These are phyloP conservation scores for Polydrusus cervinus DNA, from an alignment of 2,888 invertebrate species.

Conservation along the genomic window DNA sequence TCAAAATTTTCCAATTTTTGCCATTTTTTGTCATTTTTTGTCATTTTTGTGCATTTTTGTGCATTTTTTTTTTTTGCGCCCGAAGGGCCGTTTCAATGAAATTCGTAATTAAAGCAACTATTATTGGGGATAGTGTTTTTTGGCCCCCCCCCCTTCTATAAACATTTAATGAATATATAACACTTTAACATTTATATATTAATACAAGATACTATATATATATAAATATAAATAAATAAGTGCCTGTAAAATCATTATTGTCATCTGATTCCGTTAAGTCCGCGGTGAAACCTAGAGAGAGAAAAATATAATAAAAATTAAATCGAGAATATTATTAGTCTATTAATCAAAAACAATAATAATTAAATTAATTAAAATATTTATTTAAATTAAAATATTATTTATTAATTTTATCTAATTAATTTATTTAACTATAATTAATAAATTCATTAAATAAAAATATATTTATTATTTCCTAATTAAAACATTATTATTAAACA, in stretches of 20 bases:
- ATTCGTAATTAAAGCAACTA: too few species aligned
- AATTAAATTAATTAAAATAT: too few species aligned
- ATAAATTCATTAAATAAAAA: not conserved
- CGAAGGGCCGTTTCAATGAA: too few species aligned
- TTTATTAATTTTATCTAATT: not conserved
- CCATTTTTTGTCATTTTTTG: conserved; percentile 1
- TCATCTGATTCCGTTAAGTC: too few species aligned
- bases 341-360: too few species aligned
- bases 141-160: too few species aligned
- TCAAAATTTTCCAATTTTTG: conserved; percentile 56
- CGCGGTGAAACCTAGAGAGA: too few species aligned
- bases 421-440: not conserved
- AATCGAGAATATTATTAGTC: too few species aligned
- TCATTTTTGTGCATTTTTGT: conserved; percentile 55
- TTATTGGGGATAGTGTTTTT: too few species aligned
- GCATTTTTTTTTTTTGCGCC: conserved; percentile 4
- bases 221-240: not conserved
- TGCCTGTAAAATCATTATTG: not conserved
- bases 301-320: too few species aligned
- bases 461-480: not conserved
- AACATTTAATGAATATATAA: not conserved
- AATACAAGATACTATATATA: not conserved
- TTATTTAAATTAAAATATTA: not conserved
- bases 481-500: not conserved
- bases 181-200: not conserved